Conservation (phyloP, 2,113 vertebrate genomes). For the Cichladusa arquata region DNA sequence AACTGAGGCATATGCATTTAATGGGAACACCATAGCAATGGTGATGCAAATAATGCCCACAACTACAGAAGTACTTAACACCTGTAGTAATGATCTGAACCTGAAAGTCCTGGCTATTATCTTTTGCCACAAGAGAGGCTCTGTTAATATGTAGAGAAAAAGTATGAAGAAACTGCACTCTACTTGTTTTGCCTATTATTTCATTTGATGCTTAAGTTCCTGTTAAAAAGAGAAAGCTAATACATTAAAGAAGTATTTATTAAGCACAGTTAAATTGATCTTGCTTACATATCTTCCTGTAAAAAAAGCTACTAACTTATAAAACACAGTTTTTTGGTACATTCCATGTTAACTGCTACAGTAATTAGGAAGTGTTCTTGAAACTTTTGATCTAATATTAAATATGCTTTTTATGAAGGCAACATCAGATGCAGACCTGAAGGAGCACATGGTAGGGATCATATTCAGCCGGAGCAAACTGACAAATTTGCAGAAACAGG, state of each 20-base stretch:
- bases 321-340: neutral
- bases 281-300: neutral
- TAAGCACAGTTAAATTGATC: neutral
- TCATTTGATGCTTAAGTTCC: neutral
- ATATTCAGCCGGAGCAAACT: constrained; percentile 99
- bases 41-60: neutral
- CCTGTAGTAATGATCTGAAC: neutral
- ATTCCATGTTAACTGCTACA: neutral
- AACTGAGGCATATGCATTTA: neutral
- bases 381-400: neutral
- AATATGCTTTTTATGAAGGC: constrained; percentile 72
- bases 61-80: neutral
- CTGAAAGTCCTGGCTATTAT: neutral
- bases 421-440: constrained; percentile 96
- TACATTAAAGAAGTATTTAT: neutral
- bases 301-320: neutral
- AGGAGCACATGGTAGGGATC: constrained; percentile 99
- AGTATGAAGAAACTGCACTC: neutral
- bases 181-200: neutral
- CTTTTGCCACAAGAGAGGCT: neutral
- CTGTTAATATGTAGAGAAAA: neutral
- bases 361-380: neutral
- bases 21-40: neutral
- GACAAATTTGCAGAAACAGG: constrained; percentile 98
- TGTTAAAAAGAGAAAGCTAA: neutral